Evolutionary conservation across 2,797 vertebrate species (phyloP).

Genomic region (Paedocypris micromegethes): DNA sequence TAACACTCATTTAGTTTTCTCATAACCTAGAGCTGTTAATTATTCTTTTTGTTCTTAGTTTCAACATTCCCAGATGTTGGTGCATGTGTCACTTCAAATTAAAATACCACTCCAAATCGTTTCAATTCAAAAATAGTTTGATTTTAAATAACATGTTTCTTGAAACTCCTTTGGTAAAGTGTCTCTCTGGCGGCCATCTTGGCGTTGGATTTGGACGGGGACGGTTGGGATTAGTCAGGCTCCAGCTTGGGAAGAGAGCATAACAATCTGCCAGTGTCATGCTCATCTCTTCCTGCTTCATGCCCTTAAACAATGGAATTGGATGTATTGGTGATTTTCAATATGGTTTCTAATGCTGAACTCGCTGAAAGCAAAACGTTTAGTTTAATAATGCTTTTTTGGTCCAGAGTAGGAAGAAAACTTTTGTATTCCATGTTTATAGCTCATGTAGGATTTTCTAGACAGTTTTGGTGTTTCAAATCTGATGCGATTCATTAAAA

Average conservation of each 20-base stretch:
- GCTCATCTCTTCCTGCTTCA: conserved; percentile 3
- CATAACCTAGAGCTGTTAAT: too few species aligned
- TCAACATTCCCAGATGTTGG: too few species aligned
- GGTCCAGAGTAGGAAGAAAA: not conserved
- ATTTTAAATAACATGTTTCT: conserved; percentile 5
- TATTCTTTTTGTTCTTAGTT: too few species aligned
- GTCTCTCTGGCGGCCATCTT: not conserved
- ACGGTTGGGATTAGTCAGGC: conserved; percentile 13
- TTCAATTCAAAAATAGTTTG: too few species aligned
- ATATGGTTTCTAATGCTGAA: conserved; percentile 3
- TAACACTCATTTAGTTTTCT: too few species aligned
- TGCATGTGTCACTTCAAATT: too few species aligned
- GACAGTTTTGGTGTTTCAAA: too few species aligned
- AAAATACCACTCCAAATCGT: too few species aligned
- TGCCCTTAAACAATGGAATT: conserved; percentile 25
- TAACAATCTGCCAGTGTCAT: conserved; percentile 46
- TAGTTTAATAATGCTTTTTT: conserved; percentile 4
- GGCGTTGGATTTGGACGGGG: conserved; percentile 7
- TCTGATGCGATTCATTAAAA: too few species aligned
- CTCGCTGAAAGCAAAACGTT: not conserved
- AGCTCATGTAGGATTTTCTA: too few species aligned
- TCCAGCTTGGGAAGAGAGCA: not conserved
- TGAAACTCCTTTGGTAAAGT: not conserved
- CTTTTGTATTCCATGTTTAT: not conserved
- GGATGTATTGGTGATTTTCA: not conserved